phyloP scores from a whole-genome alignment of 2,797 vertebrate genomes.

The Spheniscus humboldti region DNA sequence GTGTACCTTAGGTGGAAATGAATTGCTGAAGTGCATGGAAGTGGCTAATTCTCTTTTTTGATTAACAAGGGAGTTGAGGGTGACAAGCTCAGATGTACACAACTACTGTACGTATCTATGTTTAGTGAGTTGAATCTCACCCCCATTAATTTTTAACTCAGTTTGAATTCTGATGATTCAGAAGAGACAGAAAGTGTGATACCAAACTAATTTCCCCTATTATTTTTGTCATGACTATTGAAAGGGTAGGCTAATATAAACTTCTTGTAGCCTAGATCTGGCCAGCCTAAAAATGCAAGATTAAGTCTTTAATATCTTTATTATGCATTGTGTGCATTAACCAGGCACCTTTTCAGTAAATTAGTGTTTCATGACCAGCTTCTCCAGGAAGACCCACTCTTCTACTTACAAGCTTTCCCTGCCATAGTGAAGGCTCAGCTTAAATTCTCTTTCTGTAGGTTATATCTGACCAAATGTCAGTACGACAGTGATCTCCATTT shows the following conservation, averaged over 20 bases:
- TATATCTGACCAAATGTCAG: not conserved
- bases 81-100: not conserved
- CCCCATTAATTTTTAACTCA: not conserved
- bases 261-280: not conserved
- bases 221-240: not conserved
- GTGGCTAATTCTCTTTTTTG: not conserved
- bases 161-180: slow-evolving; percentile 8
- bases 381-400: not conserved
- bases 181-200: not conserved
- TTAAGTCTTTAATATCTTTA: not conserved
- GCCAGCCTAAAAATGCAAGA: not conserved
- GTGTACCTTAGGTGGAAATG: not conserved
- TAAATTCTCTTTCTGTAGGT: not conserved
- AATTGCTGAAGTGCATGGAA: not conserved
- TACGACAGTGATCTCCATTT: not conserved
- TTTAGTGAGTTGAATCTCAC: not conserved
- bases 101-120: not conserved
- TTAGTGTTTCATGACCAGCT: not conserved
- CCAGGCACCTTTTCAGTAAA: not conserved
- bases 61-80: not conserved
- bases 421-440: not conserved
- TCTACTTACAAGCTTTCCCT: not conserved
- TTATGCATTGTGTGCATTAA: not conserved
- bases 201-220: not conserved
- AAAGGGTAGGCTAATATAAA: not conserved